phyloP scores from a whole-genome alignment of 1,140 invertebrate genomes.

The Neodiprion fabricii region DNA sequence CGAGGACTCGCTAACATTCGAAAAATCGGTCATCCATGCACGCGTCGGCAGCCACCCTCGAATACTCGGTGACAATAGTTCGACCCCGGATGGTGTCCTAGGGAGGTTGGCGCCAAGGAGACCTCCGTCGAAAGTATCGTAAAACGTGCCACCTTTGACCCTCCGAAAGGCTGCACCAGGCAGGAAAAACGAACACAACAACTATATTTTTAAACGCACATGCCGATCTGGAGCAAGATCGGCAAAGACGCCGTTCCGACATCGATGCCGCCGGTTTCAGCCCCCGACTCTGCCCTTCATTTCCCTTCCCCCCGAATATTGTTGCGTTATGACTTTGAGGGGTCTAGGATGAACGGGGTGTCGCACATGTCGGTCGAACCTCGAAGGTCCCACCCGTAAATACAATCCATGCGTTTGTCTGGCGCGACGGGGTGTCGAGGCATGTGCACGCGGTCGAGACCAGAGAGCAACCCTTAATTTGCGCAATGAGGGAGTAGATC shows the following conservation, averaged over 20 bases:
- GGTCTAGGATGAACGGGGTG: background rate
- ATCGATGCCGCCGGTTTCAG: background rate
- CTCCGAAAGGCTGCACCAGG: too few species aligned
- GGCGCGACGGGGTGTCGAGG: slow-evolving; percentile 3
- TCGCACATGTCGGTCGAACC: background rate
- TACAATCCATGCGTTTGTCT: slow-evolving; percentile 5
- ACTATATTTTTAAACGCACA: too few species aligned
- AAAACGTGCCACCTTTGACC: too few species aligned
- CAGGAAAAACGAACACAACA: too few species aligned
- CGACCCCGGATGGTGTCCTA: background rate
- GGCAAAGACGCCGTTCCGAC: background rate
- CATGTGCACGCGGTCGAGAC: background rate
- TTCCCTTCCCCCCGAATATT: too few species aligned
- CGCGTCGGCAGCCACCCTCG: background rate
- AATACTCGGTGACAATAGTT: background rate
- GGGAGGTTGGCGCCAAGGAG: background rate
- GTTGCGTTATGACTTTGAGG: too few species aligned
- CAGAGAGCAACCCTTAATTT: background rate
- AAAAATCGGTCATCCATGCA: background rate
- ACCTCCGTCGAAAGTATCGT: background rate
- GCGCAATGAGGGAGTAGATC: background rate
- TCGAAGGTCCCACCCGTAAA: background rate
- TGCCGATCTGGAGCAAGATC: too few species aligned
- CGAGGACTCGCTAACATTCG: too few species aligned
- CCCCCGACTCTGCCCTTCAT: too few species aligned